Evolutionary conservation across 1,140 invertebrate genomes (phyloP).

Genomic region (Capitella teleta): DNA sequence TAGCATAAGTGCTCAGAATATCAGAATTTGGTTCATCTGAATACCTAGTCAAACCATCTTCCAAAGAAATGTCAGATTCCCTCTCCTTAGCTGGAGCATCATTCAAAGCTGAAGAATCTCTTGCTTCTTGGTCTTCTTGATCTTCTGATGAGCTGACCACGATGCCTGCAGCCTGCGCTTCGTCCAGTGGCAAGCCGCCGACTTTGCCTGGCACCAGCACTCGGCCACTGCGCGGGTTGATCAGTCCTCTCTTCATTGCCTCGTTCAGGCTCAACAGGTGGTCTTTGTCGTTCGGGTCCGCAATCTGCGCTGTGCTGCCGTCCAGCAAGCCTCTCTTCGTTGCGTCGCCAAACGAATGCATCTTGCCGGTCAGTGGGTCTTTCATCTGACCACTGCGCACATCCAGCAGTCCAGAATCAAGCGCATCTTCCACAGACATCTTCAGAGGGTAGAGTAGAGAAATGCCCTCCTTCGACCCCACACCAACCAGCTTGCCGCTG

Average conservation of each 20-base stretch:
- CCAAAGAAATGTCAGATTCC: no score
- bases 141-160: no score
- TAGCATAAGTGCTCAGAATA: no score
- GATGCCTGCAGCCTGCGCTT: no score
- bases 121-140: no score
- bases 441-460: slow-evolving; percentile 12
- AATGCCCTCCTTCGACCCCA: slow-evolving; percentile 47
- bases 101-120: no score
- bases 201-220: no score
- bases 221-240: no score
- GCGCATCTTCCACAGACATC: slow-evolving; percentile 46
- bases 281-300: slow-evolving; percentile 52
- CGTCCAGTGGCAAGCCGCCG: no score
- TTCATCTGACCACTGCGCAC: slow-evolving; percentile 56
- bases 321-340: slow-evolving; percentile 67
- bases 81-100: no score
- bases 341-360: slow-evolving; percentile 1
- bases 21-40: no score
- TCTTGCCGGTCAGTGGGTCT: slow-evolving; percentile 34
- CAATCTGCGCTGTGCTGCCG: slow-evolving; percentile 42
- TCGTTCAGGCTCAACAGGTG: slow-evolving; percentile 22
- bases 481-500: slow-evolving; percentile 42
- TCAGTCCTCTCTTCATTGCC: slow-evolving; percentile 12
- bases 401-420: slow-evolving; percentile 5
- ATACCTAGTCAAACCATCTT: no score